Evolutionary conservation across 2,113 vertebrate species (phyloP).

Genomic region (Neogobius melanostomus): DNA sequence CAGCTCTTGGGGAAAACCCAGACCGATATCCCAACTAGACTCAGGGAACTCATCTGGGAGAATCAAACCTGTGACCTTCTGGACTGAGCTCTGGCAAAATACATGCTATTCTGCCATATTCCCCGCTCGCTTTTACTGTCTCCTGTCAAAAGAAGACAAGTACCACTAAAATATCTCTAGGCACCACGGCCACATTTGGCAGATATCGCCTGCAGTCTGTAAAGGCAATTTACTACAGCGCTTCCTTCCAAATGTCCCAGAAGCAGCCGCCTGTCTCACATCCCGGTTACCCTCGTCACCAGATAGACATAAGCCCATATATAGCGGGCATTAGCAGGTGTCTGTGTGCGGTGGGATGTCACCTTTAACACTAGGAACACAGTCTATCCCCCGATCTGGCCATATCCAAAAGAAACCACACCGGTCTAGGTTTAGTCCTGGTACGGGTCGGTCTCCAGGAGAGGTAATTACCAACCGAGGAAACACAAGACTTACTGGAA

Average conservation of each 20-base stretch:
- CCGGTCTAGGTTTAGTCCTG: constrained; percentile 43
- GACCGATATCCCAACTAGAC: no score
- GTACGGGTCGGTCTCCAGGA: constrained; percentile 47
- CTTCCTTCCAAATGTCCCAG: neutral
- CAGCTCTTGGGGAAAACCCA: no score
- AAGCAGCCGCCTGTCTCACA: constrained; percentile 37
- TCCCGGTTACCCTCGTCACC: constrained; percentile 25
- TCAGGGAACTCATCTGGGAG: no score
- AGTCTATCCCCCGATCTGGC: constrained; percentile 36
- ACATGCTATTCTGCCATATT: no score
- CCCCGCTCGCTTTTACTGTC: no score
- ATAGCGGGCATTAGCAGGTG: neutral
- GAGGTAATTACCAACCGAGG: constrained; percentile 62
- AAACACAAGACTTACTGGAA: constrained; percentile 57
- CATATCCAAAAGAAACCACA: constrained; percentile 48
- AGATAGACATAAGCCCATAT: neutral
- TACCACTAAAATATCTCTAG: neutral
- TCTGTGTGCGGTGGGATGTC: constrained; percentile 15
- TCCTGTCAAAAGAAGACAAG: no score
- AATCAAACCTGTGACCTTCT: no score
- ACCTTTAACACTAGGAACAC: constrained; percentile 35
- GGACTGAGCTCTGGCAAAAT: no score
- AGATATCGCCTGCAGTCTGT: neutral
- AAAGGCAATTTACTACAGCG: neutral
- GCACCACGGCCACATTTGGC: neutral